These are phyloP conservation scores for Cryptocephalus primarius DNA, from an alignment of 2,888 invertebrate genomes.

Conservation along the genomic window DNA sequence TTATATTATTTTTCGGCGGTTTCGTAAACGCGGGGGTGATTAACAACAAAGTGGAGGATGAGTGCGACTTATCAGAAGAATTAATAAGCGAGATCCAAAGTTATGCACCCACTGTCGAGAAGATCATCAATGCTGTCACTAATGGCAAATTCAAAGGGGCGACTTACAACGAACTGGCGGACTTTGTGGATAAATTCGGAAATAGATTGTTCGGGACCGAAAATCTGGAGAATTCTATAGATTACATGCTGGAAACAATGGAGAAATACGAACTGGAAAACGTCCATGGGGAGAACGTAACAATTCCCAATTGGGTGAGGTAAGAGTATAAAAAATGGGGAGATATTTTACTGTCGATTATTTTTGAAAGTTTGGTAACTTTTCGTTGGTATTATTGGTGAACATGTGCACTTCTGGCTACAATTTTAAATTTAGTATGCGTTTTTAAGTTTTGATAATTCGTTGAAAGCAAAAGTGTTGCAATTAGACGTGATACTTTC, in stretches of 20 bases:
- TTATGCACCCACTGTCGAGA: slow-evolving; percentile 23
- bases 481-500: too few species aligned
- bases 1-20: too few species aligned
- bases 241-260: slow-evolving; percentile 42
- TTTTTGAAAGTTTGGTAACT: too few species aligned
- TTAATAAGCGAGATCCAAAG: slow-evolving; percentile 49
- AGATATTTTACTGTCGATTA: too few species aligned
- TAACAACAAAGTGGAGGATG: slow-evolving; percentile 5
- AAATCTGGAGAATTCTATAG: slow-evolving; percentile 44
- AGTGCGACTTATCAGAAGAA: slow-evolving; percentile 38
- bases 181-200: slow-evolving; percentile 43
- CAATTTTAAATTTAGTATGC: too few species aligned
- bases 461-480: too few species aligned
- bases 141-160: slow-evolving; percentile 24
- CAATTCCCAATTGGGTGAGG: slow-evolving; percentile 49
- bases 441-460: too few species aligned
- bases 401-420: too few species aligned
- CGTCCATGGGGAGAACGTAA: slow-evolving; percentile 59
- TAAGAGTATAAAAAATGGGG: slow-evolving; percentile 17
- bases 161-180: slow-evolving; percentile 34
- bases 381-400: too few species aligned
- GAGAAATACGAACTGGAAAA: slow-evolving; percentile 44
- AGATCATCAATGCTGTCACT: slow-evolving; percentile 23
- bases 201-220: slow-evolving; percentile 40
- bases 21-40: background rate